Evolutionary conservation across 2,113 vertebrate species (phyloP), one percentile per base, ranked within the genome.

Genomic region (Climacteris rufus): DNA sequence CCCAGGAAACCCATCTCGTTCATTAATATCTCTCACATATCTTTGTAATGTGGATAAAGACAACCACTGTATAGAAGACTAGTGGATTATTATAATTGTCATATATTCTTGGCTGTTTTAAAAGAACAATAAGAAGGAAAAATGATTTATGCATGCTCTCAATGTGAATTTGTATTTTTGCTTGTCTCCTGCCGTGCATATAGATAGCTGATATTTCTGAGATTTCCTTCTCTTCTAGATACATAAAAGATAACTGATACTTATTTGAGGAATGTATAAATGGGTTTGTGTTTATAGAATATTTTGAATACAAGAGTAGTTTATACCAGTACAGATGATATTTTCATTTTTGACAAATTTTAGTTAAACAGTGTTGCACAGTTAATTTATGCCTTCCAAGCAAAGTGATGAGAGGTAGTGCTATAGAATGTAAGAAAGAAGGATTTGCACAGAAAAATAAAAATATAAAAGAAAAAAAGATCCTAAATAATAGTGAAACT

Each of bases 401-500:
- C 24, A 66, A 30, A 45, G 15, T 12, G 10, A 4, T 53, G 49
- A 59, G 57, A 63, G 3, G 3, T 28, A 18, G 31, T 27, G 42
- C 18, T 75, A 31, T 17, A 71, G 8, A 9, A 49, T 20, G 9
- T 33, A 31, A 69, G 13, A 66, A 82, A 53, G 39, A 35, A 53
- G 15, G 12, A 37, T 21, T 35, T 75, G 11, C 7, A 35, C 5
- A 37, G 23, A 23, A 64, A 66, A 91, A 39, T 2, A 13, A 72
- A 40, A 52, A 54, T 8, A 11, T n/a, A 15, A 1, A 17, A 11
- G 3, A 3, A 1, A 22, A 9, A 37, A n/a, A 35, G 0, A 0
- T 0, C 1, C 2, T 6, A 60, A 28, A 10, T 13, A 31, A 45
- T 14, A 53, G 11, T 44, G 12, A 44, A 63, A 28, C 9, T 12